Conservation (phyloP, 1,140 invertebrate species). For the Paralvinella palmiformis region DNA sequence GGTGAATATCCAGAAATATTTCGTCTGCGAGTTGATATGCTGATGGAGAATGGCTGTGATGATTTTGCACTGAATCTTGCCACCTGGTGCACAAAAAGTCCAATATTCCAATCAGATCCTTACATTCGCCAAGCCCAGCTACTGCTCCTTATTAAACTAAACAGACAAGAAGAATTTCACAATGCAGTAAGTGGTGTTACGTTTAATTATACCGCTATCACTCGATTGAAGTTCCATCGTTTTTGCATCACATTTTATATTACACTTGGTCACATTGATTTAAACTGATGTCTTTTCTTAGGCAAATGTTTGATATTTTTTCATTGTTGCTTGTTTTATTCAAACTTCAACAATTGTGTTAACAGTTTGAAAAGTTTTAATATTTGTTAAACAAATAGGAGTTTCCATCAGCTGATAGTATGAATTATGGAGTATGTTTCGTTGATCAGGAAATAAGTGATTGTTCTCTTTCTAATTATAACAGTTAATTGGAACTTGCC, state of each 20-base stretch:
- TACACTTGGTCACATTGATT: not conserved
- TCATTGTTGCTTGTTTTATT: not conserved
- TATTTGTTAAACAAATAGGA: too few species aligned
- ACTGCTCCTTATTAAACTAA: slow-evolving; percentile 12
- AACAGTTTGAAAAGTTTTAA: too few species aligned
- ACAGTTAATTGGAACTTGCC: too few species aligned
- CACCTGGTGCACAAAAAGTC: slow-evolving; percentile 15
- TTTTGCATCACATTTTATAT: not conserved
- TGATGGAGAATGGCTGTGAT: slow-evolving; percentile 20
- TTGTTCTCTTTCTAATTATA: too few species aligned
- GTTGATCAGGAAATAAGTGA: too few species aligned
- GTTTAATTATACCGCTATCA: too few species aligned
- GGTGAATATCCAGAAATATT: slow-evolving; percentile 22
- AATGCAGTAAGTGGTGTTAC: slow-evolving; percentile 12
- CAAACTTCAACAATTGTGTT: too few species aligned
- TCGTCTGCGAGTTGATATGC: slow-evolving; percentile 17
- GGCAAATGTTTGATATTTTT: not conserved
- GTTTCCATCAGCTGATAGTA: too few species aligned
- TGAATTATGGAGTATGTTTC: too few species aligned
- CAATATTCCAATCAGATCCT: slow-evolving; percentile 12
- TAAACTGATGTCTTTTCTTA: not conserved
- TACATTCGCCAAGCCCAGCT: slow-evolving; percentile 10
- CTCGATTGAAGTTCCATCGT: not conserved
- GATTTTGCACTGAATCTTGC: slow-evolving; percentile 17
- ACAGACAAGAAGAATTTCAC: slow-evolving; percentile 6